Evolutionary conservation across 1,140 invertebrate genomes (phyloP).

Genomic region (Geopemphigus sp.): DNA sequence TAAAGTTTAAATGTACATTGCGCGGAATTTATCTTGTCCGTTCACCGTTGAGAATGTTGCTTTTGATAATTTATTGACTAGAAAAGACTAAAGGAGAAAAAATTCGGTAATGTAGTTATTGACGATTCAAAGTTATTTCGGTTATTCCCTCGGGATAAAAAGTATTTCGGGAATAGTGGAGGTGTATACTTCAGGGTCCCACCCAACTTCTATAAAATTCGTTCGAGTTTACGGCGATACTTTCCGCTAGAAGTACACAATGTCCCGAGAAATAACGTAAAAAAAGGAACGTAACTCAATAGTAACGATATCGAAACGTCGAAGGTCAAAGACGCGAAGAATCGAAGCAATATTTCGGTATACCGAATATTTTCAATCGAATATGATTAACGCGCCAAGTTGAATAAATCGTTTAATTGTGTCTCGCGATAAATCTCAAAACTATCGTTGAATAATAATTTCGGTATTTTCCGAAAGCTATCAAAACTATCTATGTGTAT

Average conservation of each 20-base stretch:
- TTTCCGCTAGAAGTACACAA: conserved; percentile 15
- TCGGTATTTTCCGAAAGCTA: no score
- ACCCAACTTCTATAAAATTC: conserved; percentile 34
- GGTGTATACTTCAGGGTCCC: conserved; percentile 20
- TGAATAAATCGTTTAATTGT: no score
- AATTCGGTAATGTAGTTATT: conserved; percentile 27
- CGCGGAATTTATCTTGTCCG: neutral
- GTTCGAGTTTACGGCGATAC: conserved; percentile 22
- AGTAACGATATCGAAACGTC: conserved; percentile 10
- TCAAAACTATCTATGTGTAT: no score
- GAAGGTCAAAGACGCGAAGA: neutral
- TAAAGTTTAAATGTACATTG: neutral
- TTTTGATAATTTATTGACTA: conserved; percentile 34
- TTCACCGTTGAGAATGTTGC: neutral
- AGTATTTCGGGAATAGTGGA: conserved; percentile 6
- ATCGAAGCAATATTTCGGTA: neutral
- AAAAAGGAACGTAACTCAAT: neutral
- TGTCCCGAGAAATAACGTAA: neutral
- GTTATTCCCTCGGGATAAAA: conserved; percentile 7
- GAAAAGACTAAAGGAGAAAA: neutral
- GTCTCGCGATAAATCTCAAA: no score
- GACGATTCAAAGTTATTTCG: conserved; percentile 28
- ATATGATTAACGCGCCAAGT: neutral
- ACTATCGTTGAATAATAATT: no score
- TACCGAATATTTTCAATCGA: neutral